Evolutionary conservation across 2,797 vertebrate species (phyloP).

Genomic region (Sebastes jordani): DNA sequence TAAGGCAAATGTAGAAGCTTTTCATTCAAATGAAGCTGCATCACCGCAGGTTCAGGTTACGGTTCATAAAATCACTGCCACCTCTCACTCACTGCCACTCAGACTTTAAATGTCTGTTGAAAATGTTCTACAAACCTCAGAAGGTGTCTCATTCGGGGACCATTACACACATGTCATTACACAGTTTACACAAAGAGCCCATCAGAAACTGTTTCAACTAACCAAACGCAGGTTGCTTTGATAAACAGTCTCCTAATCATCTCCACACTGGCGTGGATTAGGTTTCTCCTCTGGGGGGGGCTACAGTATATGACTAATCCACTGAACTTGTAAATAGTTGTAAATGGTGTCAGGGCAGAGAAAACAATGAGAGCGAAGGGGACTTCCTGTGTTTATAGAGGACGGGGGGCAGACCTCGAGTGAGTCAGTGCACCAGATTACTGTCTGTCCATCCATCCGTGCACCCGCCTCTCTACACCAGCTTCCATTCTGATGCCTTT

Average conservation of each 20-base stretch:
- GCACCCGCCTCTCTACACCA: constrained; percentile 18
- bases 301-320: constrained; percentile 84
- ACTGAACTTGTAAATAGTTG: constrained; percentile 83
- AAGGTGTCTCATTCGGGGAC: constrained; percentile 65
- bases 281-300: constrained; percentile 77
- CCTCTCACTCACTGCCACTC: background rate
- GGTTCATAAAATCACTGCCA: background rate
- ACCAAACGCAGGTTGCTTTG: constrained; percentile 64
- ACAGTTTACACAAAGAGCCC: constrained; percentile 74
- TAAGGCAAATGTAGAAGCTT: background rate
- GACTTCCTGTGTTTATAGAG: constrained; percentile 88
- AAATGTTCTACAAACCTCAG: constrained; percentile 43
- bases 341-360: constrained; percentile 80
- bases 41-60: background rate
- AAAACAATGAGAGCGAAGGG: constrained; percentile 83
- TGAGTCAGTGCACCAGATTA: constrained; percentile 79
- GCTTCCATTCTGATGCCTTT: constrained; percentile 9
- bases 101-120: constrained; percentile 49
- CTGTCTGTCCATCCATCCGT: constrained; percentile 49
- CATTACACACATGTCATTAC: constrained; percentile 59
- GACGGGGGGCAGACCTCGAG: constrained; percentile 70
- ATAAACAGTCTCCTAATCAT: constrained; percentile 81
- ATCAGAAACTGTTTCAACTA: constrained; percentile 69
- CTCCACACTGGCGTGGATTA: constrained; percentile 73
- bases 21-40: background rate